phyloP scores from a whole-genome alignment of 2,113 vertebrate genomes.

The Pandion haliaetus region DNA sequence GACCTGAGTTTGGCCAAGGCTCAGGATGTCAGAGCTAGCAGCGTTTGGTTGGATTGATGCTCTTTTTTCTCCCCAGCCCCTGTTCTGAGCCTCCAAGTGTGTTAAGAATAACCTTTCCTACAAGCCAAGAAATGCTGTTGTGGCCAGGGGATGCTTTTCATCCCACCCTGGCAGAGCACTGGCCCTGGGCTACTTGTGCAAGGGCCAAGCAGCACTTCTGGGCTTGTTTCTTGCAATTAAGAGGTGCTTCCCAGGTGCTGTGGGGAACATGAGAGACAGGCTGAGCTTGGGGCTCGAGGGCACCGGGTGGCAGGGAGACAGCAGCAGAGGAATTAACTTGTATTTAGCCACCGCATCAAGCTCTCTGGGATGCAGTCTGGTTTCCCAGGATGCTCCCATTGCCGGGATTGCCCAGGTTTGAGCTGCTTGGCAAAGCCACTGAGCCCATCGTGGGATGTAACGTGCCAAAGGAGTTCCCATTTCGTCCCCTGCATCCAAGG shows the following conservation, averaged over 20 bases:
- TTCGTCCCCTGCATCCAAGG: neutral
- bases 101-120: neutral
- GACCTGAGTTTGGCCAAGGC: neutral
- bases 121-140: neutral
- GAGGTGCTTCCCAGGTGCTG: neutral
- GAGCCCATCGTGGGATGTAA: fast-evolving
- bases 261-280: neutral
- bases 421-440: neutral
- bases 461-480: fast-evolving
- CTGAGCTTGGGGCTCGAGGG: neutral
- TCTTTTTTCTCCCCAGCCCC: neutral
- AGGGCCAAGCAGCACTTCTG: neutral
- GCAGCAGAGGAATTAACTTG: too few species aligned
- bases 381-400: neutral
- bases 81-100: neutral
- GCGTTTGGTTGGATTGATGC: fast-evolving
- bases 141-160: neutral
- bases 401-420: fast-evolving
- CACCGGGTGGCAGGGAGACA: fast-evolving
- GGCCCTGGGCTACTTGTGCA: neutral
- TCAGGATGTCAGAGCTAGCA: neutral
- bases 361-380: neutral
- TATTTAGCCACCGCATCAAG: fast-evolving
- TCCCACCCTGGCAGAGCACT: neutral
- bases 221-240: neutral